Evolutionary conservation across 2,113 vertebrate genomes (phyloP).

Genomic region (Rhinopithecus roxellana): DNA sequence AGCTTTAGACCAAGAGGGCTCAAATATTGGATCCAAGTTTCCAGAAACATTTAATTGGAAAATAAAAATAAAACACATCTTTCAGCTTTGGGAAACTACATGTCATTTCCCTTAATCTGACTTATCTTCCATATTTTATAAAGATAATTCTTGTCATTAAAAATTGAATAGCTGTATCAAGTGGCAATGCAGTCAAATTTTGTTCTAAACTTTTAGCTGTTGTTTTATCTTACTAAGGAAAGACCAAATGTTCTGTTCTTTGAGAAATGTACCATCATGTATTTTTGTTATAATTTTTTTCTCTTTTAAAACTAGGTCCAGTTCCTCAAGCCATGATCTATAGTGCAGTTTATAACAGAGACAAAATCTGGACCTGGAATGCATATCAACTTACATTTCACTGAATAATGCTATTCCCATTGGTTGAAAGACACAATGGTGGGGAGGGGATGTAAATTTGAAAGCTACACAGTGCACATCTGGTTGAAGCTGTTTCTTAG

Average conservation of each 20-base stretch:
- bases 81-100: background rate
- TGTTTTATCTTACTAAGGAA: background rate
- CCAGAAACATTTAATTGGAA: conserved; percentile 30
- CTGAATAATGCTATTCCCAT: background rate
- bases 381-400: background rate
- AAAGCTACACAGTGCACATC: background rate
- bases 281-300: background rate
- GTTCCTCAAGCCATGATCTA: background rate
- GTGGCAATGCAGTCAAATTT: background rate
- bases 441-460: background rate
- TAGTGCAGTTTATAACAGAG: background rate
- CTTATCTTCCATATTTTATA: background rate
- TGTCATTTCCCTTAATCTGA: background rate
- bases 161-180: conserved; percentile 7
- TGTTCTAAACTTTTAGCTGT: background rate
- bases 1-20: background rate
- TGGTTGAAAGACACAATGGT: background rate
- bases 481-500: background rate
- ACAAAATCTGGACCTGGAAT: background rate
- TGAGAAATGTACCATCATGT: background rate
- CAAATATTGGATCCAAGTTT: background rate
- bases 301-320: background rate
- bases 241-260: background rate
- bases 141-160: background rate
- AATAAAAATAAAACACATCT: conserved; percentile 33